Evolutionary conservation across 35 echinoderm and acorn worm species (phyloP).

Genomic region (Apostichopus californicus): DNA sequence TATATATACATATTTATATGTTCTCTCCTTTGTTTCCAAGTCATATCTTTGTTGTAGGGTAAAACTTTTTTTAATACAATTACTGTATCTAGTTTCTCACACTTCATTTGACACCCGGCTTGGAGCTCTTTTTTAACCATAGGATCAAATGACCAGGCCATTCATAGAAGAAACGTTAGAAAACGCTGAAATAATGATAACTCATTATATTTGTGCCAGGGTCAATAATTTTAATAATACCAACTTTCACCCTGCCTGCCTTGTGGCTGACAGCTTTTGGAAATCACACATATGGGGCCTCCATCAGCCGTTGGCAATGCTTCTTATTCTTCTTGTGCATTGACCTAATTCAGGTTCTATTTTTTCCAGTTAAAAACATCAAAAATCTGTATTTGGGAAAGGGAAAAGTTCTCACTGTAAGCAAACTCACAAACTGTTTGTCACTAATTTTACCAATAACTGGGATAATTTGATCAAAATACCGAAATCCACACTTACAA

Average conservation of each 20-base stretch:
- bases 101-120: not conserved
- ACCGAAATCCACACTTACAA: conserved; percentile 61
- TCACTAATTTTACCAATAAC: conserved; percentile 61
- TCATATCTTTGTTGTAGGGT: conserved; percentile 20
- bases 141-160: conserved; percentile 32
- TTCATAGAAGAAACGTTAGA: not conserved
- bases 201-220: conserved; percentile 60
- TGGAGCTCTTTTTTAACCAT: not conserved
- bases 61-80: conserved; percentile 32
- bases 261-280: conserved; percentile 51
- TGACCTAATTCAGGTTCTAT: conserved; percentile 66
- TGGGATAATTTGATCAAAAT: conserved; percentile 69
- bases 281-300: conserved; percentile 57
- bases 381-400: conserved; percentile 56
- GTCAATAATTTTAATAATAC: conserved; percentile 64
- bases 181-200: conserved; percentile 59
- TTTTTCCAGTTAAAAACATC: conserved; percentile 51
- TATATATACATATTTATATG: too few species aligned
- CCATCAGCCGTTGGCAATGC: conserved; percentile 49
- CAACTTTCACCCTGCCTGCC: conserved; percentile 41
- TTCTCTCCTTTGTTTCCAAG: not conserved
- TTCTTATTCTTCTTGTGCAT: conserved; percentile 49
- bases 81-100: conserved; percentile 48
- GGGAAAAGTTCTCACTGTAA: conserved; percentile 34
- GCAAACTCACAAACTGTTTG: conserved; percentile 50